Conservation (phyloP, 2,888 invertebrate species). For the Trachelus stipa region DNA sequence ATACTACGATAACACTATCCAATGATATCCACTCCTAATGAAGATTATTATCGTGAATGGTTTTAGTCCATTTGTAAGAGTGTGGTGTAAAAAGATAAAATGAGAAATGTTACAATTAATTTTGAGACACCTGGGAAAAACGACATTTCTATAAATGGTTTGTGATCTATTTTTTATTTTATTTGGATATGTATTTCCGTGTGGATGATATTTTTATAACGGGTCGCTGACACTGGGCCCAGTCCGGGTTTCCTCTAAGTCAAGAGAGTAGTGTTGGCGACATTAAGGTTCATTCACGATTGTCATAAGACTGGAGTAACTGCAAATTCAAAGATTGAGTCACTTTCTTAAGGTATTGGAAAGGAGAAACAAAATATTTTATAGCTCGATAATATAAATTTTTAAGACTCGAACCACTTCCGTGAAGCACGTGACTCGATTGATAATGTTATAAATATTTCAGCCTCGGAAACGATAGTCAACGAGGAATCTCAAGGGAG, state of each 20-base stretch:
- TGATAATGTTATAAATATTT: constrained; percentile 18
- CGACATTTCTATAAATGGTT: not conserved
- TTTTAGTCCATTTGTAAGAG: not conserved
- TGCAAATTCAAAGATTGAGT: not conserved
- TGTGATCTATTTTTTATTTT: not conserved
- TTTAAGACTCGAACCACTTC: not conserved
- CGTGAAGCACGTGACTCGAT: not conserved
- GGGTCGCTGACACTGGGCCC: not conserved
- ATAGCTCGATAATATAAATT: not conserved
- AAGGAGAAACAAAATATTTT: not conserved
- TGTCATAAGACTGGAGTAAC: not conserved
- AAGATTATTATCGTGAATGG: not conserved
- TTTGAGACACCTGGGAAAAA: not conserved
- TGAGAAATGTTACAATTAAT: not conserved
- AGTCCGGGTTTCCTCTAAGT: not conserved
- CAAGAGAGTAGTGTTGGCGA: not conserved
- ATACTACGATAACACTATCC: not conserved
- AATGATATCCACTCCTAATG: not conserved
- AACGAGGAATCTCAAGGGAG: constrained; percentile 88
- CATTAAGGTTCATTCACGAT: not conserved
- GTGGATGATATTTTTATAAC: not conserved
- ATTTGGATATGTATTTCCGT: not conserved
- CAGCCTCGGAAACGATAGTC: constrained; percentile 62
- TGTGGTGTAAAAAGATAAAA: not conserved
- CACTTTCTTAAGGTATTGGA: not conserved